Percentiles rank a stretch among this genome's conserved stretches.
Evolutionary conservation across 2,888 invertebrate genomes (phyloP).

Genomic region (Drosophila ustulata): DNA sequence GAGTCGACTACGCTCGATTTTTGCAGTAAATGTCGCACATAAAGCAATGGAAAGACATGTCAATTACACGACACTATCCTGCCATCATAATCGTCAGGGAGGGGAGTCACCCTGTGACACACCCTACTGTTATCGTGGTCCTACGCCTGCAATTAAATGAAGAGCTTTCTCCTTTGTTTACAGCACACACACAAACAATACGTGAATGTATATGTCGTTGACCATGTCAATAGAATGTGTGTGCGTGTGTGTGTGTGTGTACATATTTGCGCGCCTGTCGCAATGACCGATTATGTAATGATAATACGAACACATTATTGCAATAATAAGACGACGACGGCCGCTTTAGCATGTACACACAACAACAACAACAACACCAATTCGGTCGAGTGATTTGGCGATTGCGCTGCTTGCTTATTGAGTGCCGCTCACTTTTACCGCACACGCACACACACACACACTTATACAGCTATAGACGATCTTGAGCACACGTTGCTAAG

Average conservation of each 20-base stretch:
- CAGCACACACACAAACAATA: slow-evolving; percentile 11
- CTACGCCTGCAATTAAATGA: slow-evolving; percentile 31
- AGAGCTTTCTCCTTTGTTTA: slow-evolving; percentile 41
- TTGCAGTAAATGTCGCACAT: background rate
- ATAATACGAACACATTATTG: slow-evolving; percentile 56
- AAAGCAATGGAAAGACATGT: slow-evolving; percentile 3
- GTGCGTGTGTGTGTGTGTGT: background rate
- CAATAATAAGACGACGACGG: slow-evolving; percentile 50
- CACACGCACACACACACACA: slow-evolving; percentile 13
- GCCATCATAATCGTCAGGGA: background rate
- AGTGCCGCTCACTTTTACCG: slow-evolving; percentile 49
- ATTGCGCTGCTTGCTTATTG: slow-evolving; percentile 42
- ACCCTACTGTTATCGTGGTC: slow-evolving; percentile 25
- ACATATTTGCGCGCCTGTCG: slow-evolving; percentile 41
- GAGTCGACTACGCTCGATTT: background rate
- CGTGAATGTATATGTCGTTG: slow-evolving; percentile 24
- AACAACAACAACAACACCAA: background rate
- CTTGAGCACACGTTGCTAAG: slow-evolving; percentile 68
- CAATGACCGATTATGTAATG: slow-evolving; percentile 72
- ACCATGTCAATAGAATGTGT: slow-evolving; percentile 33
- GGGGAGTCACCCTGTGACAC: slow-evolving; percentile 7
- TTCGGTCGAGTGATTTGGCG: slow-evolving; percentile 53
- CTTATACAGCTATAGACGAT: slow-evolving; percentile 40
- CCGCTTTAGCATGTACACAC: slow-evolving; percentile 52
- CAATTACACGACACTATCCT: slow-evolving; percentile 29